Conservation (phyloP, 2,797 vertebrate species). For the Gorsachius magnificus region DNA sequence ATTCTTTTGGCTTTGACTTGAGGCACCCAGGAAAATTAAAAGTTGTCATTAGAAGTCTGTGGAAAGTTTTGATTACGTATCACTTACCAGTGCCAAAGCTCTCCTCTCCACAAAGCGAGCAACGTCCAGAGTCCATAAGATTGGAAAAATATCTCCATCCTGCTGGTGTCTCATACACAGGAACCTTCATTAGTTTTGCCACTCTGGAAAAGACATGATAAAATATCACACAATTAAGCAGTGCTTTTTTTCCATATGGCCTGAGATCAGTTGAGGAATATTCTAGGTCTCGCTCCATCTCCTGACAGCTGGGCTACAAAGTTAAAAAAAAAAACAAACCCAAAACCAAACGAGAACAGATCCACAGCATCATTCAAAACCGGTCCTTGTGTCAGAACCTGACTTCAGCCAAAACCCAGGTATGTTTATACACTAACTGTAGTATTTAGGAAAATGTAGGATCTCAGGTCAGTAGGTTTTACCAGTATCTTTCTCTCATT, state of each 20-base stretch:
- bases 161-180: conserved; percentile 94
- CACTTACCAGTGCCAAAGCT: conserved; percentile 95
- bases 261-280: background rate
- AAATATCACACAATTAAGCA: background rate
- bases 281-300: background rate
- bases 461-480: background rate
- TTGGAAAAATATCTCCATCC: conserved; percentile 98
- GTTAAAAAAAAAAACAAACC: background rate
- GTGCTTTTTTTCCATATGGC: background rate
- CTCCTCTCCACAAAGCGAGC: conserved; percentile 97
- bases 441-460: background rate
- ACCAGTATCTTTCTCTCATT: background rate
- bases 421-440: background rate
- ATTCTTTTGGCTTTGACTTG: background rate
- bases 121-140: conserved; percentile 97
- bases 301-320: background rate
- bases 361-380: background rate
- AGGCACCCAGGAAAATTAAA: background rate
- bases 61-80: background rate
- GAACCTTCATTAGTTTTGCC: conserved; percentile 94
- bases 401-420: background rate
- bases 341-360: background rate
- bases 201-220: conserved; percentile 82
- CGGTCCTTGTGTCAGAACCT: background rate
- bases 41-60: background rate